Conservation (phyloP, 2,113 vertebrate genomes). For the Percina caprodes region DNA sequence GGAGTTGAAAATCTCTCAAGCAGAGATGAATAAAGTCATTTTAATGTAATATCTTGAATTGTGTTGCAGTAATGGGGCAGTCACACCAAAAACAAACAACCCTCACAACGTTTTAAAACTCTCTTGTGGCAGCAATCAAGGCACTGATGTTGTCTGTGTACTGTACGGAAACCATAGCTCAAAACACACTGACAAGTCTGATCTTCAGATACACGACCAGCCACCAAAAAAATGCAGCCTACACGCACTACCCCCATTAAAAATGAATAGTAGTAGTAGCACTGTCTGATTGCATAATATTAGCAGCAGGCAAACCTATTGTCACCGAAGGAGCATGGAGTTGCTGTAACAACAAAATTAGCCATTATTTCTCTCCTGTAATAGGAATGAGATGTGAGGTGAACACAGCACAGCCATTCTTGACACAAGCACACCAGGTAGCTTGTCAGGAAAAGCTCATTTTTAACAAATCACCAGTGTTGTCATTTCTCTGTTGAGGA, state of each 20-base stretch:
- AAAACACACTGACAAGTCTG: too few relatives aligned
- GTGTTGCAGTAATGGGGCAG: neutral
- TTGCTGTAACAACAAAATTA: slow-evolving; percentile 42
- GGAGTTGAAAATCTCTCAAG: neutral
- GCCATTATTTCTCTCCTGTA: slow-evolving; percentile 42
- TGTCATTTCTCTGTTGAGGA: neutral
- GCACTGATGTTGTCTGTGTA: too few relatives aligned
- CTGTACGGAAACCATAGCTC: too few relatives aligned
- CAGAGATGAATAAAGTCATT: neutral
- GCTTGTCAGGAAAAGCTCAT: neutral
- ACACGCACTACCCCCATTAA: too few relatives aligned
- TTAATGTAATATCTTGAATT: neutral
- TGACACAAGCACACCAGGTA: neutral
- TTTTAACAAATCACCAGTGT: neutral
- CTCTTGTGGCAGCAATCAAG: too few relatives aligned
- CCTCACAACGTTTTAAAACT: too few relatives aligned
- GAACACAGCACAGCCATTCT: slow-evolving; percentile 5
- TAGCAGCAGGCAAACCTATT: slow-evolving; percentile 28
- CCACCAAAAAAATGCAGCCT: too few relatives aligned
- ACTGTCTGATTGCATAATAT: slow-evolving; percentile 25
- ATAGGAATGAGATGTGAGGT: slow-evolving; percentile 25
- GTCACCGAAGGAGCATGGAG: slow-evolving; percentile 22
- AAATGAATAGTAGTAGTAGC: neutral
- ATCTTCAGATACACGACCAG: too few relatives aligned
- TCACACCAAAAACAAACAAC: too few relatives aligned